Base-by-base conservation (phyloP, 2,113 vertebrate genomes). In the Gymnorhina tibicen region DNA sequence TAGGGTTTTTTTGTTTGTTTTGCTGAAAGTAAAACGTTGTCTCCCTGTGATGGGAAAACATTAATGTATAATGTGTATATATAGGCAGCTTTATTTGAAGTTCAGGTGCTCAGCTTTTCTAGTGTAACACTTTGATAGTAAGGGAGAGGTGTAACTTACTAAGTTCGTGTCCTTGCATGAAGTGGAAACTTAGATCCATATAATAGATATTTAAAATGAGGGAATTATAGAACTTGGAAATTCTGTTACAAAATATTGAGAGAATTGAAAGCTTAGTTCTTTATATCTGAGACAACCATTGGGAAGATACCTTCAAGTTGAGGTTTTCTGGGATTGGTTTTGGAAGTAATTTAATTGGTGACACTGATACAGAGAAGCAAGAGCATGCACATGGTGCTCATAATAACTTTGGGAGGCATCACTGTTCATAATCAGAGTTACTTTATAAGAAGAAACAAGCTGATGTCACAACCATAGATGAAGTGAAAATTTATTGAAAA, bases 321-420 rank as follows among this genome's bases (percentile, higher is more conserved):
- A 85, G 53, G 16, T 56, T 28, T 82, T 80, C n/a, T 32, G 41
- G 67, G 41, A 72, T 28, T 58, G 44, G 3, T 64, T 89, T 64
- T 60, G 26, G 56, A 76, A 93, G 56, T 86, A 19, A 83, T 84
- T 78, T 56, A 21, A 4, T 49, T 74, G 30, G 17, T 77, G 28
- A 16, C 0, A 1, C 11, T 33, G 16, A 30, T 68, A 37, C 28
- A 86, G 56, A 59, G 81, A 70, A 78, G 12, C 39, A 74, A 39
- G 62, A 72, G 9, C 46, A 17, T 0, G 0, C 73, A n/a, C 16
- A 3, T 33, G 32, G 4, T 66, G 13, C 41, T 59, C 32, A 7
- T 39, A 26, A 39, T 32, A 49, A 67, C 44, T 53, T 47, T 49
- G 37, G 12, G 58, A 79, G 9, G 3, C 18, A 32, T 55, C 24